phyloP scores from a whole-genome alignment of 2,888 invertebrate species.

The Drosophila mayaguana region DNA sequence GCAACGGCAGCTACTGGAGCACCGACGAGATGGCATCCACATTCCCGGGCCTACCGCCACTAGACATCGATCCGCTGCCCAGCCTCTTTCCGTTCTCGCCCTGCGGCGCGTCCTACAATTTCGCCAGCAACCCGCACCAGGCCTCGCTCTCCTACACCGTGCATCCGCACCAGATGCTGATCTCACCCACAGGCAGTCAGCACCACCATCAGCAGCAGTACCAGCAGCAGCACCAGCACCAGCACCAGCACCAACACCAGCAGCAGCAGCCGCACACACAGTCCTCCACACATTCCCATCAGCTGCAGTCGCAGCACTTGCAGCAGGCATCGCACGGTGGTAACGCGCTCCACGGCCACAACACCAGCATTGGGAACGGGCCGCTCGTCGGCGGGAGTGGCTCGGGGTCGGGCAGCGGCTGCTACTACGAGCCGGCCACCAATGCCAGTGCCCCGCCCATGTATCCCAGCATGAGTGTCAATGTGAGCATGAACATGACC shows the following conservation, averaged over 20 bases:
- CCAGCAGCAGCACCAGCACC: conserved; percentile 1
- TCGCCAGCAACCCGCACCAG: conserved; percentile 85
- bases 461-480: conserved; percentile 97
- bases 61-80: conserved; percentile 94
- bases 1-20: conserved; percentile 86
- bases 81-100: conserved; percentile 95
- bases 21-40: conserved; percentile 93
- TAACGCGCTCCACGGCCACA: conserved; percentile 68
- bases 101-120: conserved; percentile 90
- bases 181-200: conserved; percentile 86
- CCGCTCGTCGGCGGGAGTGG: conserved; percentile 28
- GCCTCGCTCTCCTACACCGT: conserved; percentile 86
- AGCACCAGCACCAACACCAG: conserved; percentile 52
- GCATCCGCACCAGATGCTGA: conserved; percentile 89
- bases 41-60: conserved; percentile 90
- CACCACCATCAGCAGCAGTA: conserved; percentile 4
- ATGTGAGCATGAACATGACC: conserved; percentile 98
- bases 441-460: conserved; percentile 85
- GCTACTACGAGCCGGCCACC: conserved; percentile 83
- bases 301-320: conserved; percentile 65
- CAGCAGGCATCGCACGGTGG: conserved; percentile 74
- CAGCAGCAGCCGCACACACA: conserved; percentile 71
- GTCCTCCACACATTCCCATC: conserved; percentile 55
- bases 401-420: conserved; percentile 52
- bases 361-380: conserved; percentile 40